Evolutionary conservation across 2,888 invertebrate species (phyloP).

Genomic region (Anagyrus pseudococci): DNA sequence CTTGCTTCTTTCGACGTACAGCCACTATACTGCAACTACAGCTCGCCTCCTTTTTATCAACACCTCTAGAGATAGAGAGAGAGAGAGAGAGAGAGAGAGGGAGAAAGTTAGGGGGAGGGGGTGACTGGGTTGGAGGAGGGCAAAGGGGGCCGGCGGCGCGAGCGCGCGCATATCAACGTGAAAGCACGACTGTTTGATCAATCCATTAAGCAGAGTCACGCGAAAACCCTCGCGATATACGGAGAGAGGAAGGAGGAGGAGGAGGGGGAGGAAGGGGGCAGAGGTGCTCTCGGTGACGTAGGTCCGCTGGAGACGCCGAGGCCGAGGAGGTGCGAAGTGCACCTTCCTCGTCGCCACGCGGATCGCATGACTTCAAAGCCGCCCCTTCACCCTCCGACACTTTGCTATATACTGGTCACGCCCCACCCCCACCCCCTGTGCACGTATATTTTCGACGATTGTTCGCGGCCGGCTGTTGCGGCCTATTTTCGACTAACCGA

Average conservation of each 20-base stretch:
- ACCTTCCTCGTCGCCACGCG: neutral
- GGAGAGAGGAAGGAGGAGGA: too few species aligned
- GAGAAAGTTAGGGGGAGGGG: too few species aligned
- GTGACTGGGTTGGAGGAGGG: too few species aligned
- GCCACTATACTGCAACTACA: neutral
- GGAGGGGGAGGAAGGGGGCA: too few species aligned
- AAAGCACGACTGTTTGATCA: conserved; percentile 39
- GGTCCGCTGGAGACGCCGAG: neutral
- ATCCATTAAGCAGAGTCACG: conserved; percentile 40
- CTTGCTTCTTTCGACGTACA: neutral
- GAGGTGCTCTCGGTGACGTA: conserved; percentile 20
- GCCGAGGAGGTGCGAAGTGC: neutral
- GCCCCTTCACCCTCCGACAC: neutral
- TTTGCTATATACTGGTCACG: neutral
- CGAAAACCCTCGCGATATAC: conserved; percentile 18
- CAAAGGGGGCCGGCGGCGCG: neutral
- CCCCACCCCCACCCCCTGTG: neutral
- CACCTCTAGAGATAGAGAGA: conserved; percentile 17
- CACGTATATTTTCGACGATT: conserved; percentile 42
- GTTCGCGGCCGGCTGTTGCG: conserved; percentile 33
- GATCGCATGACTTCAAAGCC: conserved; percentile 28
- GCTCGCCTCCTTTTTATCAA: conserved; percentile 27
- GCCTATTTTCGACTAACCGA: conserved; percentile 14
- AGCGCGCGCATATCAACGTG: conserved; percentile 10
- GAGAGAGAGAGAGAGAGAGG: neutral